Evolutionary conservation across 30 jellyfish, hydroid and myxozoan genomes (phyloP).

Genomic region (Hydra vulgaris): DNA sequence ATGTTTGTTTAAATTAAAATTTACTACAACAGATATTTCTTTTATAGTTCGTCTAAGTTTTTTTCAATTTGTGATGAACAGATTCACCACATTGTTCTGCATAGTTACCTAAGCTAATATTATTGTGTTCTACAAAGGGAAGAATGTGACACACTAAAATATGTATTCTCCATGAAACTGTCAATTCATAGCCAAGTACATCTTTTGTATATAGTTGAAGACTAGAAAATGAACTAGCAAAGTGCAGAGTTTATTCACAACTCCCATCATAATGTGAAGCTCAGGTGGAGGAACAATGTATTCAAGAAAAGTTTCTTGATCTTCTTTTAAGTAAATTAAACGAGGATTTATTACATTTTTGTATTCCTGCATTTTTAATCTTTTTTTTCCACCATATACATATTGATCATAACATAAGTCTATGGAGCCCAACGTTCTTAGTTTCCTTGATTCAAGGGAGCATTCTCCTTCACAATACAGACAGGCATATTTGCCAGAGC

Average conservation of each 20-base stretch:
- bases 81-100: too few species aligned
- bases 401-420: background rate
- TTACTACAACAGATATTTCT: too few species aligned
- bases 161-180: too few species aligned
- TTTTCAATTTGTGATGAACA: too few species aligned
- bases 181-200: too few species aligned
- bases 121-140: too few species aligned
- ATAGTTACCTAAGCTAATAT: too few species aligned
- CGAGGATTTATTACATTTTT: background rate
- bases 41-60: too few species aligned
- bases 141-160: too few species aligned
- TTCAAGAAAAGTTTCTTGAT: background rate
- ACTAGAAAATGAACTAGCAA: too few species aligned
- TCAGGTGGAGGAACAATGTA: background rate
- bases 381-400: background rate
- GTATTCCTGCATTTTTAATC: background rate
- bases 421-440: background rate
- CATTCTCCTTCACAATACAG: background rate
- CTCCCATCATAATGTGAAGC: background rate
- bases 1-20: too few species aligned
- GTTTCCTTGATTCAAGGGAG: background rate
- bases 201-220: too few species aligned
- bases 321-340: background rate
- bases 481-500: background rate
- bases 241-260: background rate